Evolutionary conservation across 1,140 invertebrate genomes (phyloP), one percentile per base, ranked within the genome.

Genomic region (Nilaparvata lugens): DNA sequence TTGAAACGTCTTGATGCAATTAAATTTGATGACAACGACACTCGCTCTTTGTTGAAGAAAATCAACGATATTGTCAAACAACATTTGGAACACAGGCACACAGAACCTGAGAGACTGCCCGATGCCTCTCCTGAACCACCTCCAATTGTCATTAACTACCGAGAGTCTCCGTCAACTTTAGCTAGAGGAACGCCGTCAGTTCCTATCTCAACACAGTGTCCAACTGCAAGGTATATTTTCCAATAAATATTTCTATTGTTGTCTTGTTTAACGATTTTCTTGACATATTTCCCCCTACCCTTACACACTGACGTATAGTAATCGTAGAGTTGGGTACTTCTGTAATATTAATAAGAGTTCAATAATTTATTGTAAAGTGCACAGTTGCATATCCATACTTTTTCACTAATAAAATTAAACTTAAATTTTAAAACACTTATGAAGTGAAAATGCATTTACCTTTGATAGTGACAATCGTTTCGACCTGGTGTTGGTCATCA

Each of bases 21-120:
- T 31, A 38, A 54, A 14, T 52, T 48, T 19, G 23, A 38, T 45
- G 52, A 61, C 48, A 45, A 52, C 7, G 23, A 55, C 9, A 21
- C 55, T 23, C 52, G 31, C 31, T 35, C 31, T 11, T 11, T 35
- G 31, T 11, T 35, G 31, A 35, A 35, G 31, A 35, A 35, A 35
- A 35, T 35, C 31, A 35, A 35, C 7, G 31, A 35, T 9, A 11
- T 35, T 35, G 31, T 35, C 7, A 35, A 35, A 35, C 31, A 35
- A 35, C 7, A 35, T 6, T 6, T 4, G 31, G 31, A 61, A 45
- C 52, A 61, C 21, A 53, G 48, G 13, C 54, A 61, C n/a, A 55
- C 45, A 3, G 40, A 38, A 18, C 23, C 42, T 19, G n/a, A 43
- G 16, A 35, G 55, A 23, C 38, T 16, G 24, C 31, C 43, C 18